Evolutionary conservation across 1,140 invertebrate genomes (phyloP).

Genomic region (Augochlora pura): DNA sequence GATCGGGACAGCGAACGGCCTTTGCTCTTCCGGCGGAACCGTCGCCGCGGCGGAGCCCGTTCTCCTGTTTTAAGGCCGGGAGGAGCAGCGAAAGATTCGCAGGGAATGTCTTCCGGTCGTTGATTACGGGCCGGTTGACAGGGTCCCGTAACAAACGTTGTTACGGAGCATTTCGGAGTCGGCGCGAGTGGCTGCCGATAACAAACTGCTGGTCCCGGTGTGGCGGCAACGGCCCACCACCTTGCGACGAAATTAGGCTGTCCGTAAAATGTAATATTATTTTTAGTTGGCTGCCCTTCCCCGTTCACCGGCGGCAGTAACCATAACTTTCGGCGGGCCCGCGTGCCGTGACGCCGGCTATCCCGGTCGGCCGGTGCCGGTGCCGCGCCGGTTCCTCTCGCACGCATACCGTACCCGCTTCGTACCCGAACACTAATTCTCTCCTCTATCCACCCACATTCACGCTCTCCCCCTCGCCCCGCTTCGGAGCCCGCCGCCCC

Average conservation of each 20-base stretch:
- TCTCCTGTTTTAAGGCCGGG: constrained; percentile 41
- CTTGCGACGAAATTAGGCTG: constrained; percentile 71
- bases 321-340: constrained; percentile 75
- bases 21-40: constrained; percentile 8
- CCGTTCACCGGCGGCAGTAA: constrained; percentile 70
- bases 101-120: constrained; percentile 71
- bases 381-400: constrained; percentile 45
- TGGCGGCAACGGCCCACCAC: constrained; percentile 41
- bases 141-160: constrained; percentile 60
- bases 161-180: constrained; percentile 48
- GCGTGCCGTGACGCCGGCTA: constrained; percentile 76
- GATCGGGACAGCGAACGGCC: not conserved
- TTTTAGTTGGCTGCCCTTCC: constrained; percentile 71
- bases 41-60: not conserved
- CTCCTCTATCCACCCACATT: constrained; percentile 56
- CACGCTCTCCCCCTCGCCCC: constrained; percentile 20
- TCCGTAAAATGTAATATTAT: constrained; percentile 75
- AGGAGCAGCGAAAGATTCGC: constrained; percentile 56
- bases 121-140: constrained; percentile 60
- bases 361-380: constrained; percentile 66
- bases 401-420: constrained; percentile 69
- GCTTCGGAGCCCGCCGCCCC: not conserved
- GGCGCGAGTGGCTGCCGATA: constrained; percentile 44
- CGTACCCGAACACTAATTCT: constrained; percentile 61
- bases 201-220: constrained; percentile 44